Evolutionary conservation across 1,140 invertebrate species (phyloP).

Genomic region (Diplogasteroides magnus): DNA sequence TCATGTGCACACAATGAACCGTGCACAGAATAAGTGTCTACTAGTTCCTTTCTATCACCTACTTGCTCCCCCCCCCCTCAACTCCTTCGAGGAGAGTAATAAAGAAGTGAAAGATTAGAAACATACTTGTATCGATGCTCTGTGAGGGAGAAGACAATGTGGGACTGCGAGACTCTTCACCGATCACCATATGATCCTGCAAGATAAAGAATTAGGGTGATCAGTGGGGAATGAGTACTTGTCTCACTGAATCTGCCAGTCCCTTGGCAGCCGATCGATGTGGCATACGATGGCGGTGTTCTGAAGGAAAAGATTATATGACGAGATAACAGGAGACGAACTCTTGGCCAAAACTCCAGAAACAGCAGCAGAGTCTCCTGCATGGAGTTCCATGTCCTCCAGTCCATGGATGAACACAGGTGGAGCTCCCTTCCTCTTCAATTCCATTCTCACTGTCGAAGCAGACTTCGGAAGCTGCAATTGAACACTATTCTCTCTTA

Average conservation of each 20-base stretch:
- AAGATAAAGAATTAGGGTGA: too few relatives aligned
- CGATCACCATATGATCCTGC: too few relatives aligned
- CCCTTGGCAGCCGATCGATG: slow-evolving; percentile 31
- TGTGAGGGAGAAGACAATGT: too few relatives aligned
- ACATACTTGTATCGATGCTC: too few relatives aligned
- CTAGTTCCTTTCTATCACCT: too few relatives aligned
- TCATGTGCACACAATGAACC: neutral
- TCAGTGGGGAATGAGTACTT: too few relatives aligned
- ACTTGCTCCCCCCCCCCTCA: too few relatives aligned
- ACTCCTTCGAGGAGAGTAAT: too few relatives aligned
- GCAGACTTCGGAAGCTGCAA: slow-evolving; percentile 14
- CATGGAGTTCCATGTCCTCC: slow-evolving; percentile 49
- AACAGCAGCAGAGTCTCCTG: slow-evolving; percentile 44
- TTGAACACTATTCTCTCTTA: neutral
- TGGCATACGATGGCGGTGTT: slow-evolving; percentile 24
- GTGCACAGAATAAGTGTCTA: too few relatives aligned
- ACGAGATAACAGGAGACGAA: slow-evolving; percentile 15
- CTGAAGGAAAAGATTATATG: too few relatives aligned
- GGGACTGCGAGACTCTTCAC: too few relatives aligned
- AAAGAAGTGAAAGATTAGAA: too few relatives aligned
- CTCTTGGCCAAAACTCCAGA: slow-evolving; percentile 44
- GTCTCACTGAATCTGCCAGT: slow-evolving; percentile 29
- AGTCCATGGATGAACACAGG: slow-evolving; percentile 44
- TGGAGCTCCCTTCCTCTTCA: slow-evolving; percentile 44
- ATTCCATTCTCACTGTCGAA: slow-evolving; percentile 24